These are phyloP conservation scores for Hippocampus abdominalis DNA, from an alignment of 2,113 vertebrate genomes.

Conservation along the genomic window DNA sequence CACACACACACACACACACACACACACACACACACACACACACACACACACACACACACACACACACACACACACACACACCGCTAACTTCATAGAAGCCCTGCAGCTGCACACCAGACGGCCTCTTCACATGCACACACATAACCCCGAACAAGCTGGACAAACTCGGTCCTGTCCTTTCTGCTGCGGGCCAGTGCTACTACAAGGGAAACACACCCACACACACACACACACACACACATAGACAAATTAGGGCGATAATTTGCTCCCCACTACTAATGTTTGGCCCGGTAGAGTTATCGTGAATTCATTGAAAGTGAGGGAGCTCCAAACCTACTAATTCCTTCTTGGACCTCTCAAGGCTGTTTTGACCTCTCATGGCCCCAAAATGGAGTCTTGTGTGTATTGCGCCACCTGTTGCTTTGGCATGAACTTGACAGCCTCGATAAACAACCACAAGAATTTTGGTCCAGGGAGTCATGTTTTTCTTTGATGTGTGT, in stretches of 20 bases:
- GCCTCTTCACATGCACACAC: background rate
- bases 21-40: background rate
- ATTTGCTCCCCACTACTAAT: background rate
- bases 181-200: background rate
- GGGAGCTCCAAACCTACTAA: background rate
- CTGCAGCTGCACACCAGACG: background rate
- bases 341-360: background rate
- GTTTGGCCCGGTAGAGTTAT: background rate
- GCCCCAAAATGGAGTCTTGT: background rate
- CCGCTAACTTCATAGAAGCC: background rate
- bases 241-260: background rate
- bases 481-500: background rate
- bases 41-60: background rate
- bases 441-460: background rate
- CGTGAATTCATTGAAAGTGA: background rate
- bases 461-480: background rate
- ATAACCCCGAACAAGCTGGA: slow-evolving; percentile 2
- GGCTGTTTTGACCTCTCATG: background rate
- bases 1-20: background rate
- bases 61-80: background rate
- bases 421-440: background rate
- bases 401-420: background rate
- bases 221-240: background rate
- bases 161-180: background rate
- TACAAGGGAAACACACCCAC: background rate